Evolutionary conservation across 2,797 vertebrate species (phyloP).

Genomic region (Carcharodon carcharias): DNA sequence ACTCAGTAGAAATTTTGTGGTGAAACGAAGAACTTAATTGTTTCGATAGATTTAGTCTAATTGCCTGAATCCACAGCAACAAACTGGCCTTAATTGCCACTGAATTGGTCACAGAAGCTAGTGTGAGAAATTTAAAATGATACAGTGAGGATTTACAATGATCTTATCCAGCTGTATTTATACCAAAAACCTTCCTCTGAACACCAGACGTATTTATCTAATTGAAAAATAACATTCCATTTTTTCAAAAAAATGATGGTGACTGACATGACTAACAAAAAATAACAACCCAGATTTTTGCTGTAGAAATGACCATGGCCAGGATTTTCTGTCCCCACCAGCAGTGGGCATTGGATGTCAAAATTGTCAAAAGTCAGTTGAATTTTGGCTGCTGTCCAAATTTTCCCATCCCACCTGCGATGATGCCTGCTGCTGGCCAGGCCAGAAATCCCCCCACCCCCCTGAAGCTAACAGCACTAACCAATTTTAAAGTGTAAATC

Average conservation of each 20-base stretch:
- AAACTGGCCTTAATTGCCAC: background rate
- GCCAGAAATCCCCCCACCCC: too few relatives aligned
- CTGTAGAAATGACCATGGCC: background rate
- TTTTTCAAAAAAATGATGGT: background rate
- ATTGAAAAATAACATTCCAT: background rate
- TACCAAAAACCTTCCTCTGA: background rate
- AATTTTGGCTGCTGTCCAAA: too few relatives aligned
- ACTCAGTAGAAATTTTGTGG: background rate
- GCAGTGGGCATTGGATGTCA: too few relatives aligned
- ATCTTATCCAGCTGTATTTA: background rate
- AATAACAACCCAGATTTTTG: background rate
- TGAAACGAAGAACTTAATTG: background rate
- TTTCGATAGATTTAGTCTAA: background rate
- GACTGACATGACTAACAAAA: background rate
- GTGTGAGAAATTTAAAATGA: background rate
- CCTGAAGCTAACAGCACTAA: background rate
- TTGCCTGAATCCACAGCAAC: background rate
- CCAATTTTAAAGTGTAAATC: background rate
- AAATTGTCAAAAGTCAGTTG: too few relatives aligned
- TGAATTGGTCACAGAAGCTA: background rate
- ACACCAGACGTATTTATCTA: background rate
- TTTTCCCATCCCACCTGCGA: too few relatives aligned
- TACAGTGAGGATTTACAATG: too few relatives aligned
- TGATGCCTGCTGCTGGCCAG: too few relatives aligned
- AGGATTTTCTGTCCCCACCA: too few relatives aligned